Percentiles rank a stretch among this genome's conserved stretches.
These are phyloP conservation scores for Dipodomys merriami DNA, from an alignment of 2,113 vertebrate species.

Conservation along the genomic window DNA sequence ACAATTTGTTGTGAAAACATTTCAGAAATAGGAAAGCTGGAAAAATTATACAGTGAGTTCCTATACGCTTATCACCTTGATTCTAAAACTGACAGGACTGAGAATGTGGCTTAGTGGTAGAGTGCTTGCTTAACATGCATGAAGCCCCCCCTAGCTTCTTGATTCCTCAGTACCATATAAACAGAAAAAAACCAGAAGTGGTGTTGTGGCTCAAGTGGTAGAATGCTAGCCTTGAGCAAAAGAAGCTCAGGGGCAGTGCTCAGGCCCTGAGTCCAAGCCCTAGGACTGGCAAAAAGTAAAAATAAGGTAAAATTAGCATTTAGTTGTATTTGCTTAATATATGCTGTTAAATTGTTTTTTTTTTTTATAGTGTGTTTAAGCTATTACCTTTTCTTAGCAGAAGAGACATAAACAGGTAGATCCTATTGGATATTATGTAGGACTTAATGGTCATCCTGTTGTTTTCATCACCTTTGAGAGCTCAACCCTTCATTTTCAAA, in stretches of 20 bases:
- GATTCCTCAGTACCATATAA: no score
- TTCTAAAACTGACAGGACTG: background rate
- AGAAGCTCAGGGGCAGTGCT: no score
- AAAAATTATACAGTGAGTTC: conserved; percentile 13
- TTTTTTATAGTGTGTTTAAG: no score
- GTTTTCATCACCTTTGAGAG: background rate
- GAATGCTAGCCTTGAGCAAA: no score
- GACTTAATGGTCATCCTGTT: background rate
- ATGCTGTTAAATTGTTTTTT: background rate
- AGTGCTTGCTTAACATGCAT: no score
- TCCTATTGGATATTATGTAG: background rate
- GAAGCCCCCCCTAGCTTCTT: no score
- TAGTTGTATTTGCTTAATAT: conserved; percentile 21
- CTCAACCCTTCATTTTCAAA: conserved; percentile 35
- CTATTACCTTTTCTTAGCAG: conserved; percentile 7
- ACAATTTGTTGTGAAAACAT: conserved; percentile 39
- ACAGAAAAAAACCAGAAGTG: no score
- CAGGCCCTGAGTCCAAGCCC: no score
- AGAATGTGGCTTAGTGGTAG: no score
- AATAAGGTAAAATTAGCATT: background rate
- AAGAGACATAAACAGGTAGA: background rate
- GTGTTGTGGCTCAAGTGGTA: no score
- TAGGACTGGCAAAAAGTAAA: no score
- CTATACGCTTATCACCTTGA: background rate
- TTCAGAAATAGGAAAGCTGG: conserved; percentile 17